These are phyloP conservation scores for Clamator glandarius DNA, from an alignment of 2,797 vertebrate genomes.

Conservation along the genomic window DNA sequence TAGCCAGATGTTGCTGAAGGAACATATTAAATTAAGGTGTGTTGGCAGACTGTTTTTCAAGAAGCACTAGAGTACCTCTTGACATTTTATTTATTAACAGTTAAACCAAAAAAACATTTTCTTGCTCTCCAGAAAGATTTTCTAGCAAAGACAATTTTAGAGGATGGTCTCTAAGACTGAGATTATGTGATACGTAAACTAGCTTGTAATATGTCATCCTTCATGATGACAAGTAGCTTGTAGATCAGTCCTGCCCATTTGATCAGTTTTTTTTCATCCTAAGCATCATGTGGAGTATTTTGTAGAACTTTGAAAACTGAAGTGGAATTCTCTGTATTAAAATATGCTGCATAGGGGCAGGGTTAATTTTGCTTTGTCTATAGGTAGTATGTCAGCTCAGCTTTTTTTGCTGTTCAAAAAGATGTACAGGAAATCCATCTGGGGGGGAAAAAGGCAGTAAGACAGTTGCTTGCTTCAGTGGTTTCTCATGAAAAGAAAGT, in stretches of 20 bases:
- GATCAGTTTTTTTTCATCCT: not conserved
- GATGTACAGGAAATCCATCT: not conserved
- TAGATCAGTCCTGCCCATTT: not conserved
- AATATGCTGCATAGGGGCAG: not conserved
- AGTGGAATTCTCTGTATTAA: not conserved
- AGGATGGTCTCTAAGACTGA: not conserved
- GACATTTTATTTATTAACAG: not conserved
- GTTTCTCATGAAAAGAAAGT: not conserved
- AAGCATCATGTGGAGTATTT: accelerated
- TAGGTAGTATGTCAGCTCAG: not conserved
- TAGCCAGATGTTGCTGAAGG: not conserved
- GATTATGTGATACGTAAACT: not conserved
- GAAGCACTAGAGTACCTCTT: not conserved
- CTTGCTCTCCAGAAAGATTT: not conserved
- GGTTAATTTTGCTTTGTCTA: not conserved
- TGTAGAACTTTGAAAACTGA: not conserved
- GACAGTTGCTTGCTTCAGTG: not conserved
- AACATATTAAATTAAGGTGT: not conserved
- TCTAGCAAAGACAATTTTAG: not conserved
- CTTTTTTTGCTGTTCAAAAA: not conserved
- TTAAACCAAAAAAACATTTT: not conserved
- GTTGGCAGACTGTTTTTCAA: not conserved
- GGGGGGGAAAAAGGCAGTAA: not conserved
- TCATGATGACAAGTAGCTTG: not conserved
- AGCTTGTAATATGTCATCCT: not conserved